Percentiles rank a stretch among this genome's conserved stretches.
Conservation (phyloP, 2,888 invertebrate genomes). For the Dysmachus trigonus region DNA sequence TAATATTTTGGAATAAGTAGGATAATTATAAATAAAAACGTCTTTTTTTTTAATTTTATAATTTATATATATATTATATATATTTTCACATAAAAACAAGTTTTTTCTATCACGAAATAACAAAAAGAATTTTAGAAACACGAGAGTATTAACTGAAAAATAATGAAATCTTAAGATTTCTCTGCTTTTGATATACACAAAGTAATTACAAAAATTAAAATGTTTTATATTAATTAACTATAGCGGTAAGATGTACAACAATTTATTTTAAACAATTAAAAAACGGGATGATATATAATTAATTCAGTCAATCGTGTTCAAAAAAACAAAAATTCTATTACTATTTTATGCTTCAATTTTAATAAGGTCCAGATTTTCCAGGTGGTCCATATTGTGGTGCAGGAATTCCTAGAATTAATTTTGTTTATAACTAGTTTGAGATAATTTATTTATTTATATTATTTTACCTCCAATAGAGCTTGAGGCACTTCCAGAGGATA, state of each 20-base stretch:
- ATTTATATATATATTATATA: too few species aligned
- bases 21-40: too few species aligned
- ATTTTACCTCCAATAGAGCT: constrained; percentile 59
- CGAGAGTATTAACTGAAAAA: too few species aligned
- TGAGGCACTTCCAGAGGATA: constrained; percentile 58
- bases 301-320: not conserved
- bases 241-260: not conserved
- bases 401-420: constrained; percentile 53
- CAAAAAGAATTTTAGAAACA: too few species aligned
- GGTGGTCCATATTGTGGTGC: constrained; percentile 74
- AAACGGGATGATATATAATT: not conserved
- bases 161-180: too few species aligned
- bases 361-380: constrained; percentile 76
- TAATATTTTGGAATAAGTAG: too few species aligned
- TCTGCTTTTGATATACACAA: too few species aligned
- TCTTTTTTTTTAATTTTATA: too few species aligned
- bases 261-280: not conserved
- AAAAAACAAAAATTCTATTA: not conserved
- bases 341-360: constrained; percentile 50
- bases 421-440: constrained; percentile 37
- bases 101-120: too few species aligned
- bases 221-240: not conserved
- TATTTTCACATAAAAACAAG: too few species aligned
- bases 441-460: not conserved
- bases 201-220: not conserved